These are phyloP conservation scores for Actinia equina DNA, from an alignment of 64 coral and sea anemone genomes.

Conservation along the genomic window DNA sequence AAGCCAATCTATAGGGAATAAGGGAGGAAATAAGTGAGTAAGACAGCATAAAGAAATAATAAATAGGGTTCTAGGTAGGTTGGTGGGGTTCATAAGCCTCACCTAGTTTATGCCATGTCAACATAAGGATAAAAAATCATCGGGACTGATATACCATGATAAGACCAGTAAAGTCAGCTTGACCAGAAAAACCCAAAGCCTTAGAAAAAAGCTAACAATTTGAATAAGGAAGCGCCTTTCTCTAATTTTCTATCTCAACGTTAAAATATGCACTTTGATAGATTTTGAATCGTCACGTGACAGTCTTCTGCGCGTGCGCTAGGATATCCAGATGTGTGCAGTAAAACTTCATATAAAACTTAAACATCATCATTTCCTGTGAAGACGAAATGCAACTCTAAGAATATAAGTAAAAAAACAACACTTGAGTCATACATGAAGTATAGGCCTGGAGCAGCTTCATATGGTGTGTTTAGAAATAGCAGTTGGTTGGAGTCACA, in stretches of 20 bases:
- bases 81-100: background rate
- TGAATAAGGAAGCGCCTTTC: background rate
- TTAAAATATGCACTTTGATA: background rate
- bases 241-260: background rate
- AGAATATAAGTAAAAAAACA: background rate
- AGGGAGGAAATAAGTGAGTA: background rate
- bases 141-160: background rate
- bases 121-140: background rate
- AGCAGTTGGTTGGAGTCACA: background rate
- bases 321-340: background rate
- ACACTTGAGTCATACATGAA: background rate
- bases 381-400: background rate
- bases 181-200: background rate
- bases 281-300: background rate
- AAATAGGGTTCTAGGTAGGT: background rate
- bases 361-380: background rate
- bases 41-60: background rate
- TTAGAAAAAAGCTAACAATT: background rate
- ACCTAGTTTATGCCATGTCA: background rate
- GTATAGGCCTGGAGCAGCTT: background rate
- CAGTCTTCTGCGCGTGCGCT: background rate
- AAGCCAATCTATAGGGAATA: background rate
- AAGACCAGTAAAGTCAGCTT: background rate
- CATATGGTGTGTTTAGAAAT: background rate
- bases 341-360: background rate